Evolutionary conservation across 1,140 invertebrate genomes (phyloP).

Genomic region (Antheraea pernyi): DNA sequence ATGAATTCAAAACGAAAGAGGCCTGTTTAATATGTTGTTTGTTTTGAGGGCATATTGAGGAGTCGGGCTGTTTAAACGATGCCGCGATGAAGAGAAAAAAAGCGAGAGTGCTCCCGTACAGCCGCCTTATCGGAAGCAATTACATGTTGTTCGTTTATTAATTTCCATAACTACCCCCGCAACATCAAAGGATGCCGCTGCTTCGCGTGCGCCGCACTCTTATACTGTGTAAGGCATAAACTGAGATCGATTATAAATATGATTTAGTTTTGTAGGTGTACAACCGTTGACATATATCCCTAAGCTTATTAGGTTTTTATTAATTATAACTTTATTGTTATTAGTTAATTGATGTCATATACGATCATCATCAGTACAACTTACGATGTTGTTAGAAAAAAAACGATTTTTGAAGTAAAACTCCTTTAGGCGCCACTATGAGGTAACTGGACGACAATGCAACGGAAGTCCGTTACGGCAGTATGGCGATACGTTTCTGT

Average conservation of each 20-base stretch:
- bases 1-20: slow-evolving; percentile 14
- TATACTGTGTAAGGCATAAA: not conserved
- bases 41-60: slow-evolving; percentile 28
- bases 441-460: no score
- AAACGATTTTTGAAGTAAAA: no score
- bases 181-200: slow-evolving; percentile 66
- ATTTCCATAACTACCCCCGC: slow-evolving; percentile 74
- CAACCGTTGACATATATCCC: no score
- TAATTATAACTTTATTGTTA: not conserved
- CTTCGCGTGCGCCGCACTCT: slow-evolving; percentile 35
- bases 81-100: slow-evolving; percentile 32
- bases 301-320: not conserved
- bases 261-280: not conserved
- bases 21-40: slow-evolving; percentile 30
- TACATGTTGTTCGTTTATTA: slow-evolving; percentile 73
- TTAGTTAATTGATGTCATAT: no score
- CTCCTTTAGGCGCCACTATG: no score
- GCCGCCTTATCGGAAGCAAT: slow-evolving; percentile 74
- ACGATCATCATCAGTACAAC: no score
- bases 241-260: not conserved
- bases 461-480: no score
- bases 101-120: slow-evolving; percentile 43
- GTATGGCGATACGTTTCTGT: no score
- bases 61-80: slow-evolving; percentile 45
- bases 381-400: no score